These are phyloP conservation scores for Galbula dea DNA, from an alignment of 2,113 vertebrate genomes.

Conservation along the genomic window DNA sequence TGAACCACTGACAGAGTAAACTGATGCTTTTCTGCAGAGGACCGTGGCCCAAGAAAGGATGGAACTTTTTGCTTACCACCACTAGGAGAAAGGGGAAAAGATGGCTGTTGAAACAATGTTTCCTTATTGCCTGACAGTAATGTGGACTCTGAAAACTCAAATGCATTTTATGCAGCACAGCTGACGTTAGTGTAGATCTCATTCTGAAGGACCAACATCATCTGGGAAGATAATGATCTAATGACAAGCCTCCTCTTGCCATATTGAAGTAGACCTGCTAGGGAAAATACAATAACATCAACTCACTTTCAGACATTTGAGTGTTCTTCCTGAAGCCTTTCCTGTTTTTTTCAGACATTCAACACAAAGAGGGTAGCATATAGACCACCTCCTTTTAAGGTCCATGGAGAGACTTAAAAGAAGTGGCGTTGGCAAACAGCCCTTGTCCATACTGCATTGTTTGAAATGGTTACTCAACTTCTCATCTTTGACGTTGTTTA, in stretches of 20 bases:
- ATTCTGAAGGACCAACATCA: background rate
- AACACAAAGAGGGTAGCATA: background rate
- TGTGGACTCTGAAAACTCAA: background rate
- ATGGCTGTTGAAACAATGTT: background rate
- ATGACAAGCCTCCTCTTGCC: background rate
- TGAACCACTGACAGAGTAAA: background rate
- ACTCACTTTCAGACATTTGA: background rate
- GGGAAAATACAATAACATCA: background rate
- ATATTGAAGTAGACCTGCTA: background rate
- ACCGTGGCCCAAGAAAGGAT: background rate
- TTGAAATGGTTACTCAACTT: background rate
- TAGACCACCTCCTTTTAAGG: background rate
- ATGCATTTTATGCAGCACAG: background rate
- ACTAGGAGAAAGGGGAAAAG: background rate
- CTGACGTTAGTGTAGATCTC: background rate
- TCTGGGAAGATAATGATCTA: background rate
- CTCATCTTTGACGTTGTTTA: conserved; percentile 2
- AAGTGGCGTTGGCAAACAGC: background rate
- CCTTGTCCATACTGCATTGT: background rate
- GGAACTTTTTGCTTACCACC: background rate
- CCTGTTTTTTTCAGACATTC: background rate
- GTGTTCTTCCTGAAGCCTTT: background rate
- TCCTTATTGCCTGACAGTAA: background rate
- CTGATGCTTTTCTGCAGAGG: background rate
- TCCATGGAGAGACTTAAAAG: background rate